Conservation (phyloP, 2,797 vertebrate genomes). For the Enteromius afrohamiltoni region DNA sequence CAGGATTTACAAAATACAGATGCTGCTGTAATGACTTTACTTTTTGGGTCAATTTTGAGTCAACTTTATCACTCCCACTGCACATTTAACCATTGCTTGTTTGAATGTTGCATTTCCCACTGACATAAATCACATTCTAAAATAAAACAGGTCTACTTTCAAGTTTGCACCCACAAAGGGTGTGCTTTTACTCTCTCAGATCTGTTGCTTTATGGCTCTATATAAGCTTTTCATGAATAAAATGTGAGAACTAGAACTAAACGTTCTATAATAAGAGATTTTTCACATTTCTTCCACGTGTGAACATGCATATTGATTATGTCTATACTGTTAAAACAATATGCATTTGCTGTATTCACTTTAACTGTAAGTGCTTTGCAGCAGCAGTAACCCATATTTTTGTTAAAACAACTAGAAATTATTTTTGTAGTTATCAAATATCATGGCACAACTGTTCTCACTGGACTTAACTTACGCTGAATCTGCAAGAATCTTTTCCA, state of each 20-base stretch:
- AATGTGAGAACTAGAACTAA: no score
- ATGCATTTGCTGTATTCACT: neutral
- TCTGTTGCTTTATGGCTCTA: no score
- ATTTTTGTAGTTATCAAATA: constrained; percentile 2
- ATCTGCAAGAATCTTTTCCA: neutral
- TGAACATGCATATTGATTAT: neutral
- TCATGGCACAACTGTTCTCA: neutral
- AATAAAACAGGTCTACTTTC: neutral
- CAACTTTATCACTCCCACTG: neutral
- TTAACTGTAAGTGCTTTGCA: neutral
- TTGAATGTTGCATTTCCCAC: no score
- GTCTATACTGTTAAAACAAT: no score
- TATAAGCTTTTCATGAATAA: no score
- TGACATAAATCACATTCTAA: no score
- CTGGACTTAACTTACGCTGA: neutral
- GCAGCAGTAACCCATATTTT: neutral
- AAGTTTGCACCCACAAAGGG: no score
- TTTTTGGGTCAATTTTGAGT: neutral
- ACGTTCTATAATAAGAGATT: no score
- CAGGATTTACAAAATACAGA: neutral
- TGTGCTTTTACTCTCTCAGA: no score
- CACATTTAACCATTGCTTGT: neutral
- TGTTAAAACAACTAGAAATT: neutral
- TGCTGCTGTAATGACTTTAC: neutral
- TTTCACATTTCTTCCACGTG: no score